Conservation (phyloP, 2,797 vertebrate genomes). For the Monodelphis domestica region DNA sequence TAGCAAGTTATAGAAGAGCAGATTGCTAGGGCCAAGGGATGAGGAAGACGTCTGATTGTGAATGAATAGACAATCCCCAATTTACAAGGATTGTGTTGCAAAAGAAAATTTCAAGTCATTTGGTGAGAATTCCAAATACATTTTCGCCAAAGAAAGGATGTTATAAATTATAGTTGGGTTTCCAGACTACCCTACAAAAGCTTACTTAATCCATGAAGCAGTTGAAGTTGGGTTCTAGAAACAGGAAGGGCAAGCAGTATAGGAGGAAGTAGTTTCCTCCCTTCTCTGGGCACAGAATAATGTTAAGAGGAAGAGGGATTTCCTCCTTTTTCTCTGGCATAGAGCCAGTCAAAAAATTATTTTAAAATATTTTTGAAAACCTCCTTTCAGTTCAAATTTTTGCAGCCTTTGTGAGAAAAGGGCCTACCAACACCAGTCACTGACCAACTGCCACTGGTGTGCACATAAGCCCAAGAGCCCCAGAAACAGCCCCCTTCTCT, state of each 20-base stretch:
- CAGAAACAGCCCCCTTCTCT: background rate
- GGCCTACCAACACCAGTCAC: background rate
- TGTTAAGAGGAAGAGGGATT: background rate
- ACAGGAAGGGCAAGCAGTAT: background rate
- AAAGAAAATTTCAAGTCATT: background rate
- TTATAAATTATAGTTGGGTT: background rate
- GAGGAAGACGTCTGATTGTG: background rate
- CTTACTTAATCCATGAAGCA: background rate
- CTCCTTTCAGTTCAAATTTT: background rate
- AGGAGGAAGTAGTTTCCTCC: background rate
- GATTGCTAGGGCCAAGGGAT: background rate
- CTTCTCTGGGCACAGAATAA: background rate
- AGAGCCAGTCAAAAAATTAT: background rate
- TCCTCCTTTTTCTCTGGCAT: background rate
- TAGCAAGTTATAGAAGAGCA: background rate
- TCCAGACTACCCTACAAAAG: background rate
- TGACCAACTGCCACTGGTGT: background rate
- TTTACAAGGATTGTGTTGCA: background rate
- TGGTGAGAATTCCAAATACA: background rate
- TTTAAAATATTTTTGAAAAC: background rate
- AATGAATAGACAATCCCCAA: background rate
- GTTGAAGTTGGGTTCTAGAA: background rate
- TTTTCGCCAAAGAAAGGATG: background rate
- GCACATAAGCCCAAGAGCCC: background rate
- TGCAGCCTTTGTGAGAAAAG: background rate